phyloP scores from a whole-genome alignment of 1,140 invertebrate species.

The Drepana arcuata region DNA sequence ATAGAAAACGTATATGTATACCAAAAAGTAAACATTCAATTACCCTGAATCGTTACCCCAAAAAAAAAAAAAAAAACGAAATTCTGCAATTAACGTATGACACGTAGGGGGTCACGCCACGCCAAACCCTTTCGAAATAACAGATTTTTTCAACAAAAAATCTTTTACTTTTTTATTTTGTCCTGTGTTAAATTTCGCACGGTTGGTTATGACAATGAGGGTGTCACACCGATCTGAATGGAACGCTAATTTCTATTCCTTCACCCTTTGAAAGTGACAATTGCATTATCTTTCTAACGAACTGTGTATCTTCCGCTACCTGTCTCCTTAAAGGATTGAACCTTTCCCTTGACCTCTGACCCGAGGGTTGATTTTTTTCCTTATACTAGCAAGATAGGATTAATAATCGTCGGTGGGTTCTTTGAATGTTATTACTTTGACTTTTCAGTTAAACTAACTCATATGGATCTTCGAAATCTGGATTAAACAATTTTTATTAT shows the following conservation, averaged over 20 bases:
- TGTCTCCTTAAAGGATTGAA: slow-evolving; percentile 47
- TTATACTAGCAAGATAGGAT: background rate
- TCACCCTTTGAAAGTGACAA: slow-evolving; percentile 40
- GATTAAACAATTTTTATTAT: no score
- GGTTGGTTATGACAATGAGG: slow-evolving; percentile 46
- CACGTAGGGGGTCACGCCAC: slow-evolving; percentile 28
- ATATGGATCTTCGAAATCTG: no score
- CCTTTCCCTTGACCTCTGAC: slow-evolving; percentile 44
- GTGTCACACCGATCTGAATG: slow-evolving; percentile 55
- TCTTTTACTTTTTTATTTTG: slow-evolving; percentile 23
- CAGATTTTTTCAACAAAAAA: slow-evolving; percentile 26
- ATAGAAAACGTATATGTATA: no score
- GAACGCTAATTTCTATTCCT: slow-evolving; percentile 52
- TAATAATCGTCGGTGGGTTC: no score
- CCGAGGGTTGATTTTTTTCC: background rate
- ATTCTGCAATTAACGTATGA: slow-evolving; percentile 25
- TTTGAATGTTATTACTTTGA: no score
- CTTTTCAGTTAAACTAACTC: no score
- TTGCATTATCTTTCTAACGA: slow-evolving; percentile 25
- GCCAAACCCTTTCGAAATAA: slow-evolving; percentile 35
- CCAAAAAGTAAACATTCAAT: no score
- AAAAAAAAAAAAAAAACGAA: slow-evolving; percentile 18
- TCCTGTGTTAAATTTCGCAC: slow-evolving; percentile 63
- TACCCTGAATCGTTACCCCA: no score
- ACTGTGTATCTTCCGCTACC: slow-evolving; percentile 32